Evolutionary conservation across 1,140 invertebrate genomes (phyloP), one percentile per base, ranked within the genome.

Genomic region (Macrocentrus cingulum): DNA sequence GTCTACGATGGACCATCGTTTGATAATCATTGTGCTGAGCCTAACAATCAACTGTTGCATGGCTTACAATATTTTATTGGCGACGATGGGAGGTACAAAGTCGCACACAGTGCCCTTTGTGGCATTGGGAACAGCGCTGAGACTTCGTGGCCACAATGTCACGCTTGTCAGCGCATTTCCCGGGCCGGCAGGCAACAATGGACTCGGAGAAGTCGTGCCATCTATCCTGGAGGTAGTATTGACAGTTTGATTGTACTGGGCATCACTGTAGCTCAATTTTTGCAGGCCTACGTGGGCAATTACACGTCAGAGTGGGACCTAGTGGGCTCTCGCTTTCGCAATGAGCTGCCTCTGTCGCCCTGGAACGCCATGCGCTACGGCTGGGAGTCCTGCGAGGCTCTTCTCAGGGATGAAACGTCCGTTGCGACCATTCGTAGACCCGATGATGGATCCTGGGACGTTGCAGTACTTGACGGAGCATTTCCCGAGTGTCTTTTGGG

Each of bases 11-110:
- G 42, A 11, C 20, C 45, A 11, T 48, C 46, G 48, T 19, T 34
- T 19, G 9, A 34, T 39, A 11, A 32, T n/a, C 13, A n/a, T 53
- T 13, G 22, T 54, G 8, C 32, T 59, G n/a, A 19, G 19, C 48
- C 20, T 51, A 2, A n/a, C 34, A 49, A 20, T 37, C 18, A 9
- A 37, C 34, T 11, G 19, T 15, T 18, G 11, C 48, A 22, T 22
- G n/a, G 64, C 61, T 2, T 72, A 71, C 50, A 80, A 80, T 53
- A 75, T 84, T 3, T 63, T 84, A 8, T 71, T 84, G 86, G 82
- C 89, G 46, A 91, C 89, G 1, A 87, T 90, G 86, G 89, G 89
- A 0, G 89, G 89, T 19, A 91, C 89, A n/a, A 89, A 89, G 68
- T 90, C 88, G 36, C 89, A 91, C 64, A 90, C 90, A 69, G 88